These are phyloP conservation scores for Meloidogyne floridensis DNA, from an alignment of 1,140 invertebrate genomes.

Conservation along the genomic window DNA sequence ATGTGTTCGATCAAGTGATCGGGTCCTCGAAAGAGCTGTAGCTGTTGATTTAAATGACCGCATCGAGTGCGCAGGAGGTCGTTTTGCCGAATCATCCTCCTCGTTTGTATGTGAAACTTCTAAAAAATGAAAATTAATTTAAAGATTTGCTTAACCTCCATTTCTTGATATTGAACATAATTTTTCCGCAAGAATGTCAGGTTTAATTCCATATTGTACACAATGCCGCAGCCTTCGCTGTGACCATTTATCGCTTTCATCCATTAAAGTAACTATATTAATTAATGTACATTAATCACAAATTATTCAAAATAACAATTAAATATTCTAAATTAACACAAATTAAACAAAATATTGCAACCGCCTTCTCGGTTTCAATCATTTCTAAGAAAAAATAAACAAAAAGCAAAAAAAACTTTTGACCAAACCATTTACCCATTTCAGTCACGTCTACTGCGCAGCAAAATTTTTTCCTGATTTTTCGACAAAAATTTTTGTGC, in stretches of 20 bases:
- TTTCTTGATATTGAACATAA: background rate
- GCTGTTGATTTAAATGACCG: background rate
- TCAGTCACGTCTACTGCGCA: no score
- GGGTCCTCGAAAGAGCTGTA: background rate
- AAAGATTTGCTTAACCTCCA: background rate
- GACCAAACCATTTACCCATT: no score
- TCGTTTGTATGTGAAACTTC: background rate
- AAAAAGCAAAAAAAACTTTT: no score
- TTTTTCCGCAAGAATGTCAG: slow-evolving; percentile 26
- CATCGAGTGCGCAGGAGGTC: slow-evolving; percentile 1
- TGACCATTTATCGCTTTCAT: slow-evolving; percentile 37
- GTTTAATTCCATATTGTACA: slow-evolving; percentile 35
- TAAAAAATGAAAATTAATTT: slow-evolving; percentile 22
- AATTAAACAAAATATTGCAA: no score
- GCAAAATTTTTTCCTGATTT: no score
- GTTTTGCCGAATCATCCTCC: background rate
- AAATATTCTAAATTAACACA: no score
- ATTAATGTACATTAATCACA: no score
- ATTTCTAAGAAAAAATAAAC: no score
- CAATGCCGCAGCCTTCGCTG: slow-evolving; percentile 32
- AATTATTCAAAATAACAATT: no score
- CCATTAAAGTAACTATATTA: background rate
- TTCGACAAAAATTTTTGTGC: no score
- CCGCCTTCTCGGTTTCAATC: no score
- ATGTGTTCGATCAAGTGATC: background rate